A percentile compares a stretch with the other conserved stretches of the same genome.
Conservation (phyloP, 2,113 vertebrate species). For the Ceuthmochares aereus region DNA sequence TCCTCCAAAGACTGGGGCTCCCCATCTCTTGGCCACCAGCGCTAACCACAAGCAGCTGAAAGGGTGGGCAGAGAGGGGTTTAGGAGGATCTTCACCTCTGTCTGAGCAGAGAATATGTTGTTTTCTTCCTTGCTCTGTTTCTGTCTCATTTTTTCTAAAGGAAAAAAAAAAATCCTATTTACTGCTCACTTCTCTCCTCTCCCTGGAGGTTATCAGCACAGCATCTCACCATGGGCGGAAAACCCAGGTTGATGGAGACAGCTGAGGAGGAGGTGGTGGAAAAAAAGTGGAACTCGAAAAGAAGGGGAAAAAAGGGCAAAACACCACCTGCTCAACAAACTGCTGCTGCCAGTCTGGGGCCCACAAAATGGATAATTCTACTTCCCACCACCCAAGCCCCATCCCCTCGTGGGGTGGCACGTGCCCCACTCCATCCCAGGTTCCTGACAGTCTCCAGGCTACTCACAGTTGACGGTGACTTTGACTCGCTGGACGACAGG, state of each 20-base stretch:
- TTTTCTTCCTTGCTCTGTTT: background rate
- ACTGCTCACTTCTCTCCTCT: constrained; percentile 56
- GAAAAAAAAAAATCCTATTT: background rate
- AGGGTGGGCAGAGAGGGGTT: background rate
- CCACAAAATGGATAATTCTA: accelerated
- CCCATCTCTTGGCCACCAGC: accelerated
- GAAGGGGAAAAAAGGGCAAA: background rate
- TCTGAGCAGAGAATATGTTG: background rate
- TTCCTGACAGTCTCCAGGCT: accelerated
- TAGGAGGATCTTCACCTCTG: background rate
- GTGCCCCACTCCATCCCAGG: accelerated
- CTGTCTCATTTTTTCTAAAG: background rate
- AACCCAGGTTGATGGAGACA: constrained; percentile 35
- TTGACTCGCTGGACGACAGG: constrained; percentile 88
- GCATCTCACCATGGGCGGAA: constrained; percentile 15
- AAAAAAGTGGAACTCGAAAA: background rate
- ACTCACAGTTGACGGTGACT: constrained; percentile 98
- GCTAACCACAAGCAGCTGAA: background rate
- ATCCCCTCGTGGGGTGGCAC: accelerated
- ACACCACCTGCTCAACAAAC: constrained; percentile 2
- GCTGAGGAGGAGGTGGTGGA: constrained; percentile 17
- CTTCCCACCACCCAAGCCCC: accelerated
- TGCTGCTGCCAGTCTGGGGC: accelerated
- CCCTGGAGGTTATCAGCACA: constrained; percentile 25
- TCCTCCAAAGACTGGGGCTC: background rate